Percentiles rank a stretch among this genome's conserved stretches.
phyloP scores from a whole-genome alignment of 2,797 vertebrate species.

The Sebastes hubbsi region DNA sequence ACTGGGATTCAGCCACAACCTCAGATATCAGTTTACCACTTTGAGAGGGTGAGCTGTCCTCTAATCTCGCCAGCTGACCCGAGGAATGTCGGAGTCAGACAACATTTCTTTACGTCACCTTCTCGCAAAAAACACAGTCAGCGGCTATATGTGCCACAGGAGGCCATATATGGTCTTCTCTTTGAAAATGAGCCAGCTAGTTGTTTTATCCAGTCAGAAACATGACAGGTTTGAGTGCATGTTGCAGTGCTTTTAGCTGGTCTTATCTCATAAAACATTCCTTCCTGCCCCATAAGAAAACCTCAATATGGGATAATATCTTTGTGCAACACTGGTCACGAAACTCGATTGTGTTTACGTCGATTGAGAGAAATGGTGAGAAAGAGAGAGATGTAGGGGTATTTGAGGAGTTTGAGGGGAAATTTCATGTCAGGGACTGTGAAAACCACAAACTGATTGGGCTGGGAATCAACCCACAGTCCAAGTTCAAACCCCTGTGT shows the following conservation, averaged over 20 bases:
- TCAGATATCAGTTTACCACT: slow-evolving; percentile 67
- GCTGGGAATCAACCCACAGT: slow-evolving; percentile 75
- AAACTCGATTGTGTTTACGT: slow-evolving; percentile 21
- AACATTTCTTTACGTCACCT: slow-evolving; percentile 56
- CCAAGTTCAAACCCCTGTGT: slow-evolving; percentile 72
- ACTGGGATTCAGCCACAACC: slow-evolving; percentile 61
- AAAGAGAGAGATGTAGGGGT: slow-evolving; percentile 36
- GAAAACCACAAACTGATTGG: slow-evolving; percentile 80
- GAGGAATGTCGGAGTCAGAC: slow-evolving; percentile 61
- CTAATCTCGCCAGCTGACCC: slow-evolving; percentile 68
- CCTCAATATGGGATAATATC: not conserved
- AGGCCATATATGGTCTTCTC: slow-evolving; percentile 33
- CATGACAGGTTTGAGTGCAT: not conserved
- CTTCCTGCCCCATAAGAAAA: not conserved
- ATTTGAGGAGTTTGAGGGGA: slow-evolving; percentile 69
- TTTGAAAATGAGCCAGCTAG: slow-evolving; percentile 7
- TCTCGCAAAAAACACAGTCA: slow-evolving; percentile 22
- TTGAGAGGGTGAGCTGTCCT: slow-evolving; percentile 51
- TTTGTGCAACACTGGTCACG: slow-evolving; percentile 13
- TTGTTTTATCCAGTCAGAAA: slow-evolving; percentile 3
- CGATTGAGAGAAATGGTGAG: slow-evolving; percentile 33
- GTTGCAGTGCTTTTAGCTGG: not conserved
- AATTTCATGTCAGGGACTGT: slow-evolving; percentile 76
- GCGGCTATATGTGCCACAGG: not conserved
- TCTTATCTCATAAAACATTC: slow-evolving; percentile 8